Conservation (phyloP, 2,797 vertebrate genomes). For the Botia almorhae region DNA sequence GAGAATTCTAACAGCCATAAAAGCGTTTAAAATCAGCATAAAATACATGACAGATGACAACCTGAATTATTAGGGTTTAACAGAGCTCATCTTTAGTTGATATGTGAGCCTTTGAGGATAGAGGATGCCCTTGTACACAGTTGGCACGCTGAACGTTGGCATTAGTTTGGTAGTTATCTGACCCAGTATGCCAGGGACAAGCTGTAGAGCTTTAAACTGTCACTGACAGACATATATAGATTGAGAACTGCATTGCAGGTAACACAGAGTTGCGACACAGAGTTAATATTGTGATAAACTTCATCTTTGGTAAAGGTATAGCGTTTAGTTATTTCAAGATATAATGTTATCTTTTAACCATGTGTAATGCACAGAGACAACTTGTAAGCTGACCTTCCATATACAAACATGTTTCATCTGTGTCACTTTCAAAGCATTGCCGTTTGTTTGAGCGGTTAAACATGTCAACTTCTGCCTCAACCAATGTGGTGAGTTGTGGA, state of each 20-base stretch:
- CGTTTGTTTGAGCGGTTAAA: neutral
- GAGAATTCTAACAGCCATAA: neutral
- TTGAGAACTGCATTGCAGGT: constrained; percentile 8
- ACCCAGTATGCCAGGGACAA: constrained; percentile 33
- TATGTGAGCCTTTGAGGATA: constrained; percentile 23
- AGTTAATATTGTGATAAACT: neutral
- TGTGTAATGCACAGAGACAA: neutral
- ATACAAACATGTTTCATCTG: neutral
- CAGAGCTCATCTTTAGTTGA: constrained; percentile 25
- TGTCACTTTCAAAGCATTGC: neutral
- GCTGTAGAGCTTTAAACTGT: constrained; percentile 8
- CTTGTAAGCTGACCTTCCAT: neutral
- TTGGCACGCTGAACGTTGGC: constrained; percentile 6
- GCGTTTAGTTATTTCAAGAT: neutral
- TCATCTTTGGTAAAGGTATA: neutral
- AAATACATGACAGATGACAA: neutral
- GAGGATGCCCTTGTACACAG: constrained; percentile 34
- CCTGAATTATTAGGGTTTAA: neutral
- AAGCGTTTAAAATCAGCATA: neutral
- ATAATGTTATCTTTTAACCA: neutral
- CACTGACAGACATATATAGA: constrained; percentile 15
- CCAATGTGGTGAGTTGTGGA: neutral
- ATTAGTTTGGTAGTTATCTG: constrained; percentile 1
- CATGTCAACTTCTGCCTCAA: neutral
- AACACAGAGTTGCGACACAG: neutral